Evolutionary conservation across 2,797 vertebrate genomes (phyloP), one percentile per base, ranked within the genome.

Genomic region (Pseudopleuronectes americanus): DNA sequence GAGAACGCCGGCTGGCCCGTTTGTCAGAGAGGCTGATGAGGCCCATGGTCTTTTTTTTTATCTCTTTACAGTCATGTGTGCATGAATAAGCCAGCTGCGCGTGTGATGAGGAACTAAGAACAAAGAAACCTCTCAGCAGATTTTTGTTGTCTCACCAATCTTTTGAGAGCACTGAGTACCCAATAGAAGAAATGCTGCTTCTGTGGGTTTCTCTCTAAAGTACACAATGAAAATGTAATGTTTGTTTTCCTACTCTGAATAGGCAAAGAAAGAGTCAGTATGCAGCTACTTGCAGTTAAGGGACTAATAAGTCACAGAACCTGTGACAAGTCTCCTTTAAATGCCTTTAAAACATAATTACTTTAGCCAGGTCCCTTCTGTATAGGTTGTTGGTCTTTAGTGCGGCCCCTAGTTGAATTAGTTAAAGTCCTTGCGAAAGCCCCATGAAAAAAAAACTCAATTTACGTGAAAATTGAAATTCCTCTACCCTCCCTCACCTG

Each of bases 111-210:
- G 17, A 68, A 61, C 45, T 69, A 59, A 67, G 60, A 77, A 83
- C 78, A 87, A 79, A 71, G 36, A 74, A 79, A 84, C 75, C 76
- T 83, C 86, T 90, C 67, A 84, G 74, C 59, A 47, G 59, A 64
- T 74, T 86, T 88, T 70, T 87, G 79, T 90, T 85, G 69, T 81
- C 76, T 90, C 84, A 68, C 71, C 68, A 75, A 38, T 83, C 79
- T 85, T 85, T 68, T 77, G 68, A 73, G 73, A 69, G 65, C 24
- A 26, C 63, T 51, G 21, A 71, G 38, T 59, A 64, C 67, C 48
- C 68, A 17, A 57, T 48, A 64, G 49, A 84, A 68, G 60, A 59
- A 79, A 74, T 80, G 74, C 77, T 82, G 77, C 73, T 78, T 88
- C 84, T 79, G 62, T 78, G 48, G 3, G 78, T 88, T 79, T 81